Evolutionary conservation across 2,113 vertebrate species (phyloP).

Genomic region (Chionomys nivalis): DNA sequence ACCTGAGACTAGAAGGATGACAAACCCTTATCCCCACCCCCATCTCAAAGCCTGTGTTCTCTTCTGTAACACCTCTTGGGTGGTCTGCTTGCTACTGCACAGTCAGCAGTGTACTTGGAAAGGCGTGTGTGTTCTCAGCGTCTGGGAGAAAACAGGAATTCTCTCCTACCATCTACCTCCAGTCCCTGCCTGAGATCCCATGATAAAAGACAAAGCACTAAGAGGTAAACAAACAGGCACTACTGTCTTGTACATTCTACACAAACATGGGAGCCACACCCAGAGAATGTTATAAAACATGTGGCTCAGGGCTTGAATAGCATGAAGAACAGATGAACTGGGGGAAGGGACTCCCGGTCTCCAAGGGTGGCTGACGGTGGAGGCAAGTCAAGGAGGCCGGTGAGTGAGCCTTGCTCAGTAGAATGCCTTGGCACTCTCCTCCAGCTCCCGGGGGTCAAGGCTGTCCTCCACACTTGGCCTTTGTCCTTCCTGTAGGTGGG

Average conservation of each 20-base stretch:
- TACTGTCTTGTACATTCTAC: fast-evolving
- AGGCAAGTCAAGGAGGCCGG: neutral
- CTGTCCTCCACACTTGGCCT: no score
- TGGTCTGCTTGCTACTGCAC: fast-evolving
- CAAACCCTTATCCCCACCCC: fast-evolving
- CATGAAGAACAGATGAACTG: neutral
- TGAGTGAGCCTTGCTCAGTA: fast-evolving
- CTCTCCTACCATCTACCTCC: neutral
- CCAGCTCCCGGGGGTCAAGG: neutral
- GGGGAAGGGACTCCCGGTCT: neutral
- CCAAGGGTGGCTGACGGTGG: neutral
- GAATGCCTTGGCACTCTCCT: no score
- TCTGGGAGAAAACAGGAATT: neutral
- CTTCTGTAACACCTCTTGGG: neutral
- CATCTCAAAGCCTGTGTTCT: neutral
- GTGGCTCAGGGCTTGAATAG: neutral
- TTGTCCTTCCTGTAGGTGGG: neutral
- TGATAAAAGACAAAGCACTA: neutral
- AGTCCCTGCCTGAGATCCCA: neutral
- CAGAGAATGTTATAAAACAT: neutral
- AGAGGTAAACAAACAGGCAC: neutral
- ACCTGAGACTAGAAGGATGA: neutral
- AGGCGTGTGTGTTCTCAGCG: no score
- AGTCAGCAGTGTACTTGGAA: fast-evolving
- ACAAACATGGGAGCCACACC: no score